phyloP scores from a whole-genome alignment of 1,140 invertebrate genomes.

The Lordiphosa stackelbergi region DNA sequence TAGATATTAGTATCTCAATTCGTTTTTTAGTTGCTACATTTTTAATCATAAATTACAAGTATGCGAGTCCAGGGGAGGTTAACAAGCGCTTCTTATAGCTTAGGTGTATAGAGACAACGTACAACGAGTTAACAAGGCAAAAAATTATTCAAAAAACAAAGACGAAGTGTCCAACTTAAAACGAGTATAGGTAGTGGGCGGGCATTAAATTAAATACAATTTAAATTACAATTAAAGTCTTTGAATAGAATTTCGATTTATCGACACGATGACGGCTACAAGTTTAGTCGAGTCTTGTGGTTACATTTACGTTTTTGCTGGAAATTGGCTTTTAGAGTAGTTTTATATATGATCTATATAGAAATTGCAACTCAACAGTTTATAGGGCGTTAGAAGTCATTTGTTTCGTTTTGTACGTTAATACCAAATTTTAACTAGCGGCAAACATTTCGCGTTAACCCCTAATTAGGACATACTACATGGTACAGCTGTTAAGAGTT shows the following conservation, averaged over 20 bases:
- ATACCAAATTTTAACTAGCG: constrained; percentile 51
- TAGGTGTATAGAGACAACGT: constrained; percentile 45
- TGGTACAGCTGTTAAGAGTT: constrained; percentile 22
- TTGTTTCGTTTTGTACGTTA: constrained; percentile 57
- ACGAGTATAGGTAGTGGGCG: constrained; percentile 36
- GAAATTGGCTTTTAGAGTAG: constrained; percentile 45
- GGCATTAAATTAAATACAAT: constrained; percentile 43
- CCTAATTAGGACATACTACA: constrained; percentile 44
- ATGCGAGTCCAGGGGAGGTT: constrained; percentile 48
- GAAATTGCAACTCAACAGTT: constrained; percentile 36
- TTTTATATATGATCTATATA: constrained; percentile 27
- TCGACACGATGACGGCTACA: constrained; percentile 21
- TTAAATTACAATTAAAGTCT: constrained; percentile 65
- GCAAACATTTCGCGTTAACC: constrained; percentile 36
- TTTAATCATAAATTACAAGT: constrained; percentile 53
- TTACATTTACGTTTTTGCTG: constrained; percentile 50
- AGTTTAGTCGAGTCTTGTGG: constrained; percentile 52
- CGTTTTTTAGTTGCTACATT: constrained; percentile 53
- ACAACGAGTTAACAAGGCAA: constrained; percentile 65
- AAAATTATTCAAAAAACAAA: constrained; percentile 34
- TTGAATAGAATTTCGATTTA: constrained; percentile 50
- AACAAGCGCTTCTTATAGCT: constrained; percentile 44
- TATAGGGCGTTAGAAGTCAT: constrained; percentile 56
- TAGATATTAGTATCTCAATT: constrained; percentile 58
- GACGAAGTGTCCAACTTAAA: constrained; percentile 49